These are phyloP conservation scores for Prenolepis imparis DNA, from an alignment of 2,888 invertebrate genomes.

Conservation along the genomic window DNA sequence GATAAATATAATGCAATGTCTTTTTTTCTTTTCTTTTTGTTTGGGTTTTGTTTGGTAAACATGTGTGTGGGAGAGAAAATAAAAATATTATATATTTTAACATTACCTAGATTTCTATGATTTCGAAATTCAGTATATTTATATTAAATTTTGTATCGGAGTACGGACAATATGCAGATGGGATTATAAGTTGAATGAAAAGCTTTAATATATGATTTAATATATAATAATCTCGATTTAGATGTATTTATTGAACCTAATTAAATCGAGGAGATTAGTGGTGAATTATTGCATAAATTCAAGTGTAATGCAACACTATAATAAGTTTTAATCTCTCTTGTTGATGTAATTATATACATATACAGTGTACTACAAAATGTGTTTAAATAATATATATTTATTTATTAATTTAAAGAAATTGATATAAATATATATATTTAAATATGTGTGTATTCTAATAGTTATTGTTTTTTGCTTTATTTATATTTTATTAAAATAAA, in stretches of 20 bases:
- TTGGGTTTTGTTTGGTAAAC: background rate
- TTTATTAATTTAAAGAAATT: background rate
- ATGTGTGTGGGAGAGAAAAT: background rate
- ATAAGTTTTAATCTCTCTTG: slow-evolving; percentile 21
- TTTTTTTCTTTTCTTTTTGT: background rate
- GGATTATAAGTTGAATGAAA: slow-evolving; percentile 42
- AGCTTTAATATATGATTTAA: slow-evolving; percentile 31
- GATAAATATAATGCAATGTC: background rate
- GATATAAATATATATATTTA: background rate
- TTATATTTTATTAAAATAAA: background rate
- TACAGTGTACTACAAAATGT: background rate
- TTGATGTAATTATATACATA: slow-evolving; percentile 24
- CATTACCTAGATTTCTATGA: background rate
- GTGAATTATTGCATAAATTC: slow-evolving; percentile 30
- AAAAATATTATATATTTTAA: background rate
- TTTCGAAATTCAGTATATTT: background rate
- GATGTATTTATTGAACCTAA: slow-evolving; percentile 19
- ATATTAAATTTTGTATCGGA: slow-evolving; percentile 10
- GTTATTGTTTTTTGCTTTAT: background rate
- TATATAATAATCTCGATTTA: slow-evolving; percentile 28
- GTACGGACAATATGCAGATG: slow-evolving; percentile 3
- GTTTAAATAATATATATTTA: background rate
- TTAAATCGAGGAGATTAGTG: slow-evolving; percentile 25
- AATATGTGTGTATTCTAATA: background rate
- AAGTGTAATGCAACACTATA: slow-evolving; percentile 25